Evolutionary conservation across 2,113 vertebrate genomes (phyloP).

Genomic region (Menura novaehollandiae): DNA sequence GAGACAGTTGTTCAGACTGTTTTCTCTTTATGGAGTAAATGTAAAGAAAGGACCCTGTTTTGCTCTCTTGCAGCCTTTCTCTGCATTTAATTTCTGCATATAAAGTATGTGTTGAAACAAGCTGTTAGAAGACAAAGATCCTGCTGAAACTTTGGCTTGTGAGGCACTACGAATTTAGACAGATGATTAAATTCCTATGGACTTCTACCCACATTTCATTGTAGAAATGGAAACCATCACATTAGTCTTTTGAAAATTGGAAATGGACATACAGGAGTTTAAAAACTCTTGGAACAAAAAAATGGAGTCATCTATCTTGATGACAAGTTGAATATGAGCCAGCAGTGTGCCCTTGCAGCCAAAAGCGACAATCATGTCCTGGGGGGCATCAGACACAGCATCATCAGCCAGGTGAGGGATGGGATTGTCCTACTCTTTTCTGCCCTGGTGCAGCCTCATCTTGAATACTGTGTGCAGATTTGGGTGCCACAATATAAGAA

Average conservation of each 20-base stretch:
- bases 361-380: fast-evolving
- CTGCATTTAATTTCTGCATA: neutral
- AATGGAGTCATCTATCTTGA: neutral
- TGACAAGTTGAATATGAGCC: neutral
- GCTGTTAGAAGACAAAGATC: neutral
- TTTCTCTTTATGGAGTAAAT: neutral
- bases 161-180: neutral
- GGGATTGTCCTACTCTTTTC: fast-evolving
- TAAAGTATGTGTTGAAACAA: neutral
- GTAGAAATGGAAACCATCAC: neutral
- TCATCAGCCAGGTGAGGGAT: fast-evolving
- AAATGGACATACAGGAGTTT: neutral
- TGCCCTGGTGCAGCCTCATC: fast-evolving
- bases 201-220: neutral
- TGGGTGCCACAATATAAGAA: neutral
- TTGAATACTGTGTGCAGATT: fast-evolving
- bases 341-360: neutral
- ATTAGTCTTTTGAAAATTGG: neutral
- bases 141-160: neutral
- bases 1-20: neutral
- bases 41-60: neutral
- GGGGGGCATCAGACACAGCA: neutral
- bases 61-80: neutral
- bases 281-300: neutral
- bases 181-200: neutral